Evolutionary conservation across 1,140 invertebrate species (phyloP).

Genomic region (Drosophila pallidifrons): DNA sequence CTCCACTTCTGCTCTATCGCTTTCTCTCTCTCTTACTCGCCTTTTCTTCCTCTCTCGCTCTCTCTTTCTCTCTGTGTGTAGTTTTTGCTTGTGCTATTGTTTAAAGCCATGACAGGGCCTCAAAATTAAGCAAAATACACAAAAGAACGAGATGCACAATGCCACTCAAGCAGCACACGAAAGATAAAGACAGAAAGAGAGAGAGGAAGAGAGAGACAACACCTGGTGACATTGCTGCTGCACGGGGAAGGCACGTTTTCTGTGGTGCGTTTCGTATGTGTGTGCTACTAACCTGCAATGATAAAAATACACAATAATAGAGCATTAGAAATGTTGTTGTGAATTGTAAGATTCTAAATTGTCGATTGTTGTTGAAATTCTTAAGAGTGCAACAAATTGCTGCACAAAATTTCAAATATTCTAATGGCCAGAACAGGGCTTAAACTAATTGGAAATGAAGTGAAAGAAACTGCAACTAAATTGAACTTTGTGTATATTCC

Average conservation of each 20-base stretch:
- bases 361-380: constrained; percentile 5
- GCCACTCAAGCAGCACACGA: neutral
- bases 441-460: neutral
- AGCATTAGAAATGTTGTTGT: constrained; percentile 31
- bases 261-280: too few relatives aligned
- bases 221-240: constrained; percentile 4
- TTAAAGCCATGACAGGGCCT: constrained; percentile 57
- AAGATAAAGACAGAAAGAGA: neutral
- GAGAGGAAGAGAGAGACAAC: neutral
- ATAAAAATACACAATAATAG: constrained; percentile 43
- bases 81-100: constrained; percentile 40
- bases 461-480: too few relatives aligned
- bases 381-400: constrained; percentile 1
- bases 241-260: neutral
- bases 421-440: neutral
- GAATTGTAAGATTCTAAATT: constrained; percentile 2
- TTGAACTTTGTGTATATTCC: too few relatives aligned
- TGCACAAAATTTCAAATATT: constrained; percentile 9
- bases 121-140: constrained; percentile 47
- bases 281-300: constrained; percentile 58
- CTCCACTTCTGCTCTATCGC: neutral
- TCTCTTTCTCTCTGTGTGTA: neutral
- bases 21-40: constrained; percentile 1
- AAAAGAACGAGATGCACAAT: constrained; percentile 1
- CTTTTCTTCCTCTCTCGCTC: neutral